Conservation (phyloP, 2,113 vertebrate species). For the Alces alces region DNA sequence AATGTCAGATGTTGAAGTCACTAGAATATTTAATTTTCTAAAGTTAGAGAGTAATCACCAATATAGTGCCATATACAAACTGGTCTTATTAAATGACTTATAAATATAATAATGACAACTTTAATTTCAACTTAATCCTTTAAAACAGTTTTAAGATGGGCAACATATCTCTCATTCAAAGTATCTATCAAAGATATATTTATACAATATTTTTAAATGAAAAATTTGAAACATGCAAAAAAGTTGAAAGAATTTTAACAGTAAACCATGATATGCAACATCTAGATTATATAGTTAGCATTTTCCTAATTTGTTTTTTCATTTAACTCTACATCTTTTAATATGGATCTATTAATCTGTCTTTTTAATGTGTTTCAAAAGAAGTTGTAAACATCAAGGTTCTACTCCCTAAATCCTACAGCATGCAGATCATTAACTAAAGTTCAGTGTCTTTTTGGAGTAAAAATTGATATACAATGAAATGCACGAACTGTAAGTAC, state of each 20-base stretch:
- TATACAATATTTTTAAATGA: not conserved
- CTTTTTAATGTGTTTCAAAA: slow-evolving; percentile 7
- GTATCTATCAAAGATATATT: not conserved
- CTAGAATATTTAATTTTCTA: not conserved
- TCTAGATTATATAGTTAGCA: not conserved
- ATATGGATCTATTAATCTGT: not conserved
- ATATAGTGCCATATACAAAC: not conserved
- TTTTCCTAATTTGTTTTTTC: not conserved
- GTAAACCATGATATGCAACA: not conserved
- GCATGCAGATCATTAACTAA: not conserved
- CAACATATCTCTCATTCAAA: not conserved
- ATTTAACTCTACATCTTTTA: not conserved
- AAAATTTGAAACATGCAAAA: not conserved
- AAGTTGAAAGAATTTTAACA: not conserved
- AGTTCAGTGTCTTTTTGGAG: not conserved
- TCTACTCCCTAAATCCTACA: not conserved
- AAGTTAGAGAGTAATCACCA: not conserved
- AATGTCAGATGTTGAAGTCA: not conserved
- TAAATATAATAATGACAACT: not conserved
- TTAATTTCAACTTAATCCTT: not conserved
- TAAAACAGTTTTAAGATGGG: not conserved
- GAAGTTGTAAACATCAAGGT: not conserved
- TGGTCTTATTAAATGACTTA: not conserved
- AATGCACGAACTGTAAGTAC: not conserved
- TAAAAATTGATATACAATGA: not conserved